Percentiles rank a stretch among this genome's conserved stretches.
Evolutionary conservation across 1,140 invertebrate species (phyloP).

Genomic region (Yoshiicerus persimilis): DNA sequence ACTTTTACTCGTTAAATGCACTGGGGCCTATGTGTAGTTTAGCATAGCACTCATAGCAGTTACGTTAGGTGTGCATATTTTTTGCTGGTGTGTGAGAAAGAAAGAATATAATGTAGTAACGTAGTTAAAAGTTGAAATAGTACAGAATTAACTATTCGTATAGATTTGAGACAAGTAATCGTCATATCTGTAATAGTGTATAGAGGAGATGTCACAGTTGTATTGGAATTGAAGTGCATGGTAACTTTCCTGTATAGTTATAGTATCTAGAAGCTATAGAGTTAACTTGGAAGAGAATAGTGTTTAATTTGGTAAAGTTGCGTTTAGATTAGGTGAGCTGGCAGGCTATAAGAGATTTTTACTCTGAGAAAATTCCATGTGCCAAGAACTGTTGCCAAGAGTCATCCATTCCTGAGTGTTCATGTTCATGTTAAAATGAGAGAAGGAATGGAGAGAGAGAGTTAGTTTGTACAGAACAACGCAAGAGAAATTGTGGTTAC

Average conservation of each 20-base stretch:
- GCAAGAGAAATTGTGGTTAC: neutral
- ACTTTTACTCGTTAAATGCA: neutral
- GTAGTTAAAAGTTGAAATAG: neutral
- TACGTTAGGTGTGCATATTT: neutral
- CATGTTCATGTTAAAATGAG: neutral
- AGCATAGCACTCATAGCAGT: too few relatives aligned
- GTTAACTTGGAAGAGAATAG: neutral
- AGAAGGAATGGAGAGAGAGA: neutral
- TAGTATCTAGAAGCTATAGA: too few relatives aligned
- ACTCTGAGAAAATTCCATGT: neutral
- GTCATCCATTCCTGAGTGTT: constrained; percentile 1
- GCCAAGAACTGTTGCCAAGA: constrained; percentile 19
- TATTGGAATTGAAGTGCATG: neutral
- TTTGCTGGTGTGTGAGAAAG: neutral
- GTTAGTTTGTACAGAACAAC: neutral
- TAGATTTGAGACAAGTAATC: neutral
- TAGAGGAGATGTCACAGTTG: too few relatives aligned
- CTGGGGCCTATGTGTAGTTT: too few relatives aligned
- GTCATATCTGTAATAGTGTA: too few relatives aligned
- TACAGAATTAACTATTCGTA: neutral
- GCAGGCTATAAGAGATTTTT: constrained; percentile 2
- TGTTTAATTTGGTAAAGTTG: constrained; percentile 5
- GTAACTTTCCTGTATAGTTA: neutral
- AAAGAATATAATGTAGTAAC: neutral
- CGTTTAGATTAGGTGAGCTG: constrained; percentile 4